Base-by-base conservation (phyloP, 2,797 vertebrate genomes). In the Enteromius anoplus region DNA sequence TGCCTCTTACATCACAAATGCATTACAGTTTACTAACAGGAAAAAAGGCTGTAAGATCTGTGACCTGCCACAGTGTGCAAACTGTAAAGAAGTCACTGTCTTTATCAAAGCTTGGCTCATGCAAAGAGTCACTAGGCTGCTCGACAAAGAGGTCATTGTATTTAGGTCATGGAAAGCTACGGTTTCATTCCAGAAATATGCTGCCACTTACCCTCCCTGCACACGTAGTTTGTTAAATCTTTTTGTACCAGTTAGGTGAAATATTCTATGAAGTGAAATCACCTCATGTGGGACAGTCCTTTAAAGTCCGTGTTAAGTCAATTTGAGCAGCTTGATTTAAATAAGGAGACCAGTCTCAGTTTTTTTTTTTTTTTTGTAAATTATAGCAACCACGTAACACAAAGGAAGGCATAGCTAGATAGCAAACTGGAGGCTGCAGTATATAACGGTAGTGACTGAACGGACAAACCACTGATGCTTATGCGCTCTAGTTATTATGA, bases 141-240 rank as follows among this genome's bases (percentile, higher is more conserved):
- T n/a, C 1, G n/a, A 81, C 81, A 87, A 65, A 78, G 60, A 84
- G 71, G 81, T 17, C n/a, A 42, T 60, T 77, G 81, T 87, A 85
- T 86, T 73, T 87, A 47, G 83, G 77, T 47, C 81, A 85, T 62
- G 62, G 80, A 86, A 85, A 76, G 68, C 64, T 73, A 53, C 11
- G 2, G 34, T 79, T 73, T 3, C n/a, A 14, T 26, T 83, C 82
- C 72, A 85, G 70, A 89, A 88, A 85, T 89, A 88, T 75, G n/a
- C 55, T 45, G 17, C n/a, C 40, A 34, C 51, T 86, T 80, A 29
- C 45, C 53, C 49, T 75, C 2, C 40, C 26, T 65, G 15, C 53
- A 34, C 34, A 15, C 32, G 14, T 47, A 7, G 40, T 2, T 47
- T 78, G 60, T 42, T 45, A 12, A 37, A 37, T 65, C 17, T 70